These are phyloP conservation scores for Panthera uncia DNA, from an alignment of 2,113 vertebrate species.

Conservation along the genomic window DNA sequence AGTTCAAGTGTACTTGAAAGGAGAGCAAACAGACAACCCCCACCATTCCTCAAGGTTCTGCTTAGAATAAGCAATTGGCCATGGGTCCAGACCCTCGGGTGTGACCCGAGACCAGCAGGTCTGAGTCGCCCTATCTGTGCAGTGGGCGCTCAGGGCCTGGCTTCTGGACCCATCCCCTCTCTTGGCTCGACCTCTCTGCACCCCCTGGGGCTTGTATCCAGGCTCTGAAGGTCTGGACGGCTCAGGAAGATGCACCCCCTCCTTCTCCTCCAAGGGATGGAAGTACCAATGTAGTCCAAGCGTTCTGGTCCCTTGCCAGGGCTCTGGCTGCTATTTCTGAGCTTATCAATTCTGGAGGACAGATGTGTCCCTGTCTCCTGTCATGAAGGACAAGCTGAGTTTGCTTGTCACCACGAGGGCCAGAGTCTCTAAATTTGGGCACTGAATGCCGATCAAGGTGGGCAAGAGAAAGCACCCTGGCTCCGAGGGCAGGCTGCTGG, in stretches of 20 bases:
- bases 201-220: background rate
- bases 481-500: background rate
- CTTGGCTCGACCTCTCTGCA: too few relatives aligned
- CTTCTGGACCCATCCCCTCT: background rate
- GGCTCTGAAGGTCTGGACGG: background rate
- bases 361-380: background rate
- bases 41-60: background rate
- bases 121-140: background rate
- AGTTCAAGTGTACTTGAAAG: constrained; percentile 39
- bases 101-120: background rate
- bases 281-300: background rate
- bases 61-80: background rate
- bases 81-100: background rate
- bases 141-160: background rate
- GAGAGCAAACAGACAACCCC: background rate
- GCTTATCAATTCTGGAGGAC: too few relatives aligned
- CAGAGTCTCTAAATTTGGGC: background rate
- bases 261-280: fast-evolving
- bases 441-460: background rate
- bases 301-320: background rate
- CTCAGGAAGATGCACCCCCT: background rate
- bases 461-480: background rate
- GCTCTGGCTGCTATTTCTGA: background rate
- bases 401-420: background rate
- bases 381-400: background rate